Evolutionary conservation across 2,113 vertebrate genomes (phyloP), one percentile per base, ranked within the genome.

Genomic region (Epinephelus lanceolatus): DNA sequence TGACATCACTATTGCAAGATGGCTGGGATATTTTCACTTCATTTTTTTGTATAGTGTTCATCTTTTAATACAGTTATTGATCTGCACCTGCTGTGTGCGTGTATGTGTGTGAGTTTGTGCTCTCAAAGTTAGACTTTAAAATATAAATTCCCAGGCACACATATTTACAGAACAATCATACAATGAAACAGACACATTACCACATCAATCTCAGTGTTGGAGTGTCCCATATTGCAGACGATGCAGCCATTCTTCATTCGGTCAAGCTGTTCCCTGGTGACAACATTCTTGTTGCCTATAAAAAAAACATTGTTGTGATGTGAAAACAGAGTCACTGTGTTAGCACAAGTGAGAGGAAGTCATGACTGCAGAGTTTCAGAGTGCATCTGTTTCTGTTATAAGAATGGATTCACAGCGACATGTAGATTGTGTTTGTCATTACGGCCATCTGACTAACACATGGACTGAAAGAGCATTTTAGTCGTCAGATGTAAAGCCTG

Each of bases 201-300:
- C 96, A 99, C 98, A 14, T 99, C 98, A 0, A 99, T 99, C 94
- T 99, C 98, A 0, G 98, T 99, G 89, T 99, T 99, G 92, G 98
- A 99, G 83, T 99, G 98, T 56, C 98, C 98, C 98, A 99, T 99
- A 81, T 99, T 99, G 94, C 98, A 99, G 0, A 99, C 97, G 1
- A 99, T 99, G 92, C 98, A 99, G 85, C 98, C 98, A 59, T 99
- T 99, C 90, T 99, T 99, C 97, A 99, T 99, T 63, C 98, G 94
- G 71, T 99, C 98, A 88, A 99, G 94, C 60, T 98, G 97, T 23
- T 99, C 98, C 84, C 98, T 95, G 56, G 97, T 99, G 75, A 99
- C 98, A 0, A 99, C 98, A 2, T 99, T 99, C 93, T 99, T 99
- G 91, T 99, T 99, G 63, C 98, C 98, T 99, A 71, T 13, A 74